These are phyloP conservation scores for Tiaroga cobitis DNA, from an alignment of 2,797 vertebrate species.

Conservation along the genomic window DNA sequence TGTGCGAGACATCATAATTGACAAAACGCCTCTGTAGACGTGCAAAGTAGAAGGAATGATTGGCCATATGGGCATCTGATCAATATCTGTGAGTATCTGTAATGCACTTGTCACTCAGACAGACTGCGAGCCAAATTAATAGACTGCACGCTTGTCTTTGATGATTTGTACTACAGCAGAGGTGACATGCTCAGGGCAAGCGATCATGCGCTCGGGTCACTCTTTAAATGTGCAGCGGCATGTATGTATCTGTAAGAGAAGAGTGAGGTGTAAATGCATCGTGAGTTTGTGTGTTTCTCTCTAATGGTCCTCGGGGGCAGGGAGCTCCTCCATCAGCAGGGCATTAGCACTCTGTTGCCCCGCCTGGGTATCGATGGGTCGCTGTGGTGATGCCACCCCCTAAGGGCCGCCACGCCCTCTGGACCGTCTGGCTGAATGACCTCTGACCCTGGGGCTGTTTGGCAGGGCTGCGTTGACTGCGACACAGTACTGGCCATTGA, in stretches of 20 bases:
- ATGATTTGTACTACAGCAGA: conserved; percentile 1
- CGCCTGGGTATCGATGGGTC: conserved; percentile 90
- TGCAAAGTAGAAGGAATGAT: conserved; percentile 28
- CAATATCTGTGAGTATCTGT: conserved; percentile 45
- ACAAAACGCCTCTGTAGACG: conserved; percentile 10
- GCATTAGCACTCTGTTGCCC: conserved; percentile 92
- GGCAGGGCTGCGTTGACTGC: conserved; percentile 60
- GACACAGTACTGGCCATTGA: conserved; percentile 77
- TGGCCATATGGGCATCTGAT: conserved; percentile 38
- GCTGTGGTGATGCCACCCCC: conserved; percentile 84
- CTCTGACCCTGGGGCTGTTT: conserved; percentile 89
- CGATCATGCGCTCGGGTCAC: conserved; percentile 38
- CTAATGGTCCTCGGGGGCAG: conserved; percentile 94
- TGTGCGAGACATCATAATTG: conserved; percentile 16
- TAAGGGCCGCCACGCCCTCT: conserved; percentile 68
- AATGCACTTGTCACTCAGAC: conserved; percentile 50
- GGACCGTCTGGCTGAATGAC: conserved; percentile 75
- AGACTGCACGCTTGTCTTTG: conserved; percentile 2
- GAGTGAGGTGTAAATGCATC: conserved; percentile 41
- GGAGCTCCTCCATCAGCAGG: conserved; percentile 92
- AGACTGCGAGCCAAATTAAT: conserved; percentile 5
- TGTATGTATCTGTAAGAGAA: conserved; percentile 48
- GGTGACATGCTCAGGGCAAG: conserved; percentile 18
- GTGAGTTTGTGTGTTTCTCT: conserved; percentile 57
- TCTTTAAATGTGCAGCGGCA: conserved; percentile 37